phyloP scores from a whole-genome alignment of 2,113 vertebrate species.

The Mastomys natalensis region DNA sequence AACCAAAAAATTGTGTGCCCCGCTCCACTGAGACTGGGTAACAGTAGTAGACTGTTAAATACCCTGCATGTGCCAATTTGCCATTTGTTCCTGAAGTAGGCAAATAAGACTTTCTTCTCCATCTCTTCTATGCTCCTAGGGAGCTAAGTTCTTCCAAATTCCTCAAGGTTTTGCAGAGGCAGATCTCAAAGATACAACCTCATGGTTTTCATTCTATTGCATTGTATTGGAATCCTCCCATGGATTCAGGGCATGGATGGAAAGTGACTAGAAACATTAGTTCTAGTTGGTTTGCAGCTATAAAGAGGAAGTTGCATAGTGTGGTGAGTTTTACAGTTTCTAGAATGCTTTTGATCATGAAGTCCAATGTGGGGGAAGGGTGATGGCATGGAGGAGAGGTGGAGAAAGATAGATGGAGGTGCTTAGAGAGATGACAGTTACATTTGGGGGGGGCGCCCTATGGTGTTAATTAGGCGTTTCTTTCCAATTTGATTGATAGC shows the following conservation, averaged over 20 bases:
- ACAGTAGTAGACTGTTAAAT: neutral
- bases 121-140: neutral
- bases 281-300: slow-evolving; percentile 41
- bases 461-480: slow-evolving; percentile 78
- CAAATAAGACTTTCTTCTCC: neutral
- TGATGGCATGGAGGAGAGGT: neutral
- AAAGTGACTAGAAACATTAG: slow-evolving; percentile 47
- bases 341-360: slow-evolving; percentile 65
- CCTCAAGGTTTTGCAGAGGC: neutral
- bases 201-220: neutral
- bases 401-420: neutral
- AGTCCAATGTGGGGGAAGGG: neutral
- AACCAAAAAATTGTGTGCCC: neutral
- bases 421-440: slow-evolving; percentile 59
- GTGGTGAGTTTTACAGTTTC: slow-evolving; percentile 60
- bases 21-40: neutral
- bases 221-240: neutral
- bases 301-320: slow-evolving; percentile 46
- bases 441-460: slow-evolving; percentile 36
- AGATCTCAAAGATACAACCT: slow-evolving; percentile 22
- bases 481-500: slow-evolving; percentile 77
- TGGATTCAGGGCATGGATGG: neutral
- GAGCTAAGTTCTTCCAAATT: neutral
- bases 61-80: neutral
- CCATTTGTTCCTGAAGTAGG: neutral